Evolutionary conservation across 2,888 invertebrate genomes (phyloP).

Genomic region (Lathronympha strigana): DNA sequence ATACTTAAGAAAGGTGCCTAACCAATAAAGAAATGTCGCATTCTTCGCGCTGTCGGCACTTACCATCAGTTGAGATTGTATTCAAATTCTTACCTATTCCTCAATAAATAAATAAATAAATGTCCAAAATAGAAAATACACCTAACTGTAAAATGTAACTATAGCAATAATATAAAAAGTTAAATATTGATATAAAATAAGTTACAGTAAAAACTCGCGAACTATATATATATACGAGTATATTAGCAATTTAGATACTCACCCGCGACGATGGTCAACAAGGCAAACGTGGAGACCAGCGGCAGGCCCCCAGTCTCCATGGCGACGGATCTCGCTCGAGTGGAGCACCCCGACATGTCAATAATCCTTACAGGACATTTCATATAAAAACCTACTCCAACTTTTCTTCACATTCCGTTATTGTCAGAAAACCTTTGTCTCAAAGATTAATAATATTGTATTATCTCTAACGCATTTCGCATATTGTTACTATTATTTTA

Average conservation of each 20-base stretch:
- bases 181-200: neutral
- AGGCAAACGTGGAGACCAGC: slow-evolving; percentile 75
- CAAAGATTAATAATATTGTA: slow-evolving; percentile 50
- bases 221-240: neutral
- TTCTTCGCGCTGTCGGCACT: no score
- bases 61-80: no score
- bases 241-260: slow-evolving; percentile 46
- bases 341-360: slow-evolving; percentile 65
- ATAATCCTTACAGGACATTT: slow-evolving; percentile 52
- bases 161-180: no score
- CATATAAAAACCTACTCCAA: slow-evolving; percentile 50
- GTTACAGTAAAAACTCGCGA: neutral
- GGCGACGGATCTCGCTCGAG: slow-evolving; percentile 62
- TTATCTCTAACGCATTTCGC: slow-evolving; percentile 51
- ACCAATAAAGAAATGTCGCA: no score
- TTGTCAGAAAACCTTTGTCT: slow-evolving; percentile 53
- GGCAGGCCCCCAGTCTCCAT: slow-evolving; percentile 78
- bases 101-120: no score
- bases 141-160: no score
- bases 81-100: no score
- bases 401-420: slow-evolving; percentile 58
- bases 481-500: slow-evolving; percentile 44
- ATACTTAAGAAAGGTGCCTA: no score
- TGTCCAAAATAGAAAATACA: no score
- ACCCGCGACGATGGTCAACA: slow-evolving; percentile 80